These are phyloP conservation scores for Gambelia wislizenii DNA, from an alignment of 2,797 vertebrate genomes.

Conservation along the genomic window DNA sequence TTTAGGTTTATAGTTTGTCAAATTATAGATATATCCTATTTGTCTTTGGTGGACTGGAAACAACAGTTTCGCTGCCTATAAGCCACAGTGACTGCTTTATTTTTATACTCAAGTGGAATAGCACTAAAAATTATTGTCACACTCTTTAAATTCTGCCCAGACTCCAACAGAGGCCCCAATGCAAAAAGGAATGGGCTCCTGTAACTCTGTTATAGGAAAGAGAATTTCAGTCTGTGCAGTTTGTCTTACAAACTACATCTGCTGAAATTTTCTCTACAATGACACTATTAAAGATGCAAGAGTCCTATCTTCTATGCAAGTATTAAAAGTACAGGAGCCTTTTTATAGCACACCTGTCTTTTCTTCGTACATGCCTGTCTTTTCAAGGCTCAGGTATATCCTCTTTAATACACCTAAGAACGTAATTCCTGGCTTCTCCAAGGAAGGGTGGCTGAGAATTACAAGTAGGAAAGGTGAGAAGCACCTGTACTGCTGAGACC, in stretches of 20 bases:
- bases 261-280: background rate
- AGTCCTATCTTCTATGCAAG: background rate
- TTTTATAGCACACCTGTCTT: background rate
- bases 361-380: background rate
- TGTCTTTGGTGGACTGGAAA: constrained; percentile 36
- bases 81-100: background rate
- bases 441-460: background rate
- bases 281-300: background rate
- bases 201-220: background rate
- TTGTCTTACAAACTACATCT: background rate
- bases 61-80: accelerated
- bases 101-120: constrained; percentile 33
- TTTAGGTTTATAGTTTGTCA: constrained; percentile 27
- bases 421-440: background rate
- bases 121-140: background rate
- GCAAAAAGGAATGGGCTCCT: background rate
- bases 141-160: background rate
- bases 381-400: background rate
- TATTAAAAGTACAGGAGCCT: background rate
- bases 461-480: background rate
- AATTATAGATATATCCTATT: background rate
- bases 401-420: background rate
- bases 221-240: background rate
- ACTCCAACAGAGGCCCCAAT: background rate
- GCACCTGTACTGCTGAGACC: background rate